Percentiles rank a stretch among this genome's conserved stretches.
Conservation (phyloP, 2,113 vertebrate genomes). For the Neolamprologus sp. region DNA sequence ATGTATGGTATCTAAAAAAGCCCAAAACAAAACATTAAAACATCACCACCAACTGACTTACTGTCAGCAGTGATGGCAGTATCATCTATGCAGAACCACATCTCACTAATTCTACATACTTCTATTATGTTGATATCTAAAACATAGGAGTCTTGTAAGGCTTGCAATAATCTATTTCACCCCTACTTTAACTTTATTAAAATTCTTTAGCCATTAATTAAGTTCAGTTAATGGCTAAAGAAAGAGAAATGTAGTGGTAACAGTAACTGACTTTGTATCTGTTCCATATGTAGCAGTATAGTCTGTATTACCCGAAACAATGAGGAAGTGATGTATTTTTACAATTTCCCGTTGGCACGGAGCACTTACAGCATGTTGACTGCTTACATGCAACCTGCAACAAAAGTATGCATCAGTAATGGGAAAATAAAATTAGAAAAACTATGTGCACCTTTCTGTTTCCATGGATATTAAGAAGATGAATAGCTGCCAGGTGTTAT, state of each 20-base stretch:
- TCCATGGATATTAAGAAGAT: not conserved
- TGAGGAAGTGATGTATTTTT: not conserved
- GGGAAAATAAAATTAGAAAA: not conserved
- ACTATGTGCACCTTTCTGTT: not conserved
- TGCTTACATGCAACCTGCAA: not conserved
- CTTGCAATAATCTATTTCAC: fast-evolving
- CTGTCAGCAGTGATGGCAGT: not conserved
- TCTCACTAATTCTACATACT: fast-evolving
- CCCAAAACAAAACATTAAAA: not conserved
- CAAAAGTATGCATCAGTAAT: not conserved
- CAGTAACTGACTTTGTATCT: not conserved
- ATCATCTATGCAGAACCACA: not conserved
- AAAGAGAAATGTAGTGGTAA: not conserved
- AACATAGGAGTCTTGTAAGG: not conserved
- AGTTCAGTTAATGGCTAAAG: not conserved
- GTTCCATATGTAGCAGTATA: not conserved
- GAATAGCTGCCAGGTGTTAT: not conserved
- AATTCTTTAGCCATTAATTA: not conserved
- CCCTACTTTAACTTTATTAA: fast-evolving
- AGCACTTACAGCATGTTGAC: not conserved
- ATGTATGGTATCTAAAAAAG: not conserved
- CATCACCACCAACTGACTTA: not conserved
- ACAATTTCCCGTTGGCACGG: not conserved
- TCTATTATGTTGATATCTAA: not conserved
- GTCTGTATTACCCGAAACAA: not conserved